A percentile compares a stretch with the other conserved stretches of the same genome.
phyloP scores from a whole-genome alignment of 1,140 invertebrate genomes.

The Lanistes nyassanus region DNA sequence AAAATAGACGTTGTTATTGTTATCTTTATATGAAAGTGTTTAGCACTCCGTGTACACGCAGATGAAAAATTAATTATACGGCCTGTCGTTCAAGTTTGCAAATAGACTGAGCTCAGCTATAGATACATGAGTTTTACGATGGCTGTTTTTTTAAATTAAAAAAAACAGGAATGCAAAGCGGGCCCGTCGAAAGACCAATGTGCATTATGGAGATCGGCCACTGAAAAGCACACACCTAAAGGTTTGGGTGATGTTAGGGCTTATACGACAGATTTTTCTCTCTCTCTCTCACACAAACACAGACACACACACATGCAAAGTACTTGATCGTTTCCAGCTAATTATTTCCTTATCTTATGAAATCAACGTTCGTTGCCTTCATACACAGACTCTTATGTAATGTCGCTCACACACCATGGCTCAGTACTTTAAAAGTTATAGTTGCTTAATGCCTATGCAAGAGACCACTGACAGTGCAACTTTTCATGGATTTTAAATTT shows the following conservation, averaged over 20 bases:
- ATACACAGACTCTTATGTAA: background rate
- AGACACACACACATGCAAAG: background rate
- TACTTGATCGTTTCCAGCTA: background rate
- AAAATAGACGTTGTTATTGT: too few relatives aligned
- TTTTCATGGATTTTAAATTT: too few relatives aligned
- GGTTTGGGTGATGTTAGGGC: background rate
- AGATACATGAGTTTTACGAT: too few relatives aligned
- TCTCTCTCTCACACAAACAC: background rate
- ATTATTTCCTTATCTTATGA: background rate
- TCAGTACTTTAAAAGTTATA: background rate
- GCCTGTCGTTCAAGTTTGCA: too few relatives aligned
- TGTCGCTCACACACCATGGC: background rate
- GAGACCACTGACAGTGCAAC: too few relatives aligned
- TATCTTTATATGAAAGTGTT: too few relatives aligned
- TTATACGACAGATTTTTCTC: background rate
- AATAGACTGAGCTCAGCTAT: too few relatives aligned
- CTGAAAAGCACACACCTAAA: slow-evolving; percentile 22
- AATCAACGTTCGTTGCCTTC: background rate
- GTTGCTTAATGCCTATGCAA: background rate
- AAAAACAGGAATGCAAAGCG: background rate
- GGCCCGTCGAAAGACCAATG: slow-evolving; percentile 5
- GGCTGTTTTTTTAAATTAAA: too few relatives aligned
- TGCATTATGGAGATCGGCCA: slow-evolving; percentile 18
- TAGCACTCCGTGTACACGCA: too few relatives aligned
- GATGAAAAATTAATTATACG: too few relatives aligned